Evolutionary conservation across 2,888 invertebrate species (phyloP), one percentile per base, ranked within the genome.

Genomic region (Cremastinae sp.): DNA sequence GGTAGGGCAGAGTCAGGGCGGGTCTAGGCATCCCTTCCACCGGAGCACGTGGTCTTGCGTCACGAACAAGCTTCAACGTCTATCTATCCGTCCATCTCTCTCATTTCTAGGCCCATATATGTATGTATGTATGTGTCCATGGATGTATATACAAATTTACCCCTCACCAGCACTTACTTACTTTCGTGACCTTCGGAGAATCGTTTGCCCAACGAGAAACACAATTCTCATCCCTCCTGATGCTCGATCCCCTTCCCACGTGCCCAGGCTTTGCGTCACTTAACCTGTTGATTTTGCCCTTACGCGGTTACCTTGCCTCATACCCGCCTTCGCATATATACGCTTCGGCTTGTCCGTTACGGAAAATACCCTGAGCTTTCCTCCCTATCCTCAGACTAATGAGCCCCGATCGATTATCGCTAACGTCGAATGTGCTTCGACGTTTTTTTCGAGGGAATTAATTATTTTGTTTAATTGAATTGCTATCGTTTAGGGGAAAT

Each of bases 251-350:
- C 59, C 70, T 68, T 41, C 71, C 74, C 62, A 72, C 79, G 69
- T 2, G 5, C 2, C 74, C 47, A 58, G 39, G 49, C 79, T 74
- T 79, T 81, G 79, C 79, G 81, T 73, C 81, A 81, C 82, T 79
- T 82, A 82, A 87, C 86, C 86, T 87, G 86, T 87, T 87, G 86
- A 87, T 87, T 83, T 83, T 79, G 35, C 65, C 12, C 2, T 39
- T 10, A 2, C 12, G 56, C 16, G 9, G 41, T 49, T 18, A 41
- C 55, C 56, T 65, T 39, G 8, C 12, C 28, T 9, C 8, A 3
- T 41, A 20, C 10, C 18, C 35, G 49, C 18, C 8, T 18, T 18
- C 35, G 16, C 37, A 37, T 22, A 56, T 47, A 56, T 45, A 39
- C 49, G 14, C 28, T 18, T 58, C 68, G 58, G 72, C 10, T 61